Evolutionary conservation across 2,113 vertebrate genomes (phyloP), one percentile per base, ranked within the genome.

Genomic region (Nothocercus nigrocapillus): DNA sequence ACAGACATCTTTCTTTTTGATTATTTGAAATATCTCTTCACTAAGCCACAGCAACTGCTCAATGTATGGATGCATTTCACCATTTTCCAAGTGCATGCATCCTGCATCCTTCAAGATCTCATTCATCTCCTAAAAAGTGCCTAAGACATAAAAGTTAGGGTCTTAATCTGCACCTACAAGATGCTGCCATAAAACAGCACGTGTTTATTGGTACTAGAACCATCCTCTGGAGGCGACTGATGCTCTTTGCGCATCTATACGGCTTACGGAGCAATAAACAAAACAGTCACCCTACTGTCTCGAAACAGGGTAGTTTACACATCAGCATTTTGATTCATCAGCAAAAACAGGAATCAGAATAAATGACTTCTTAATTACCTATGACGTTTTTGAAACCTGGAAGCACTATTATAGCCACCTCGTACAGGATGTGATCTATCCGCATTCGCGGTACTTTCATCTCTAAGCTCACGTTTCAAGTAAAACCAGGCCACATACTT

Each of bases 11-110:
- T 70, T 62, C 59, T 92, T 75, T 88, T 69, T 76, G 89, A 69
- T 72, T 80, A 92, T 76, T 82, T 88, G 90, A 82, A 87, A 95
- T 82, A 91, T 40, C 74, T 94, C 93, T 90, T 89, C 62, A 53
- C n/a, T 82, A 75, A 42, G 40, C 88, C 66, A 84, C 70, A 95
- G 81, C 72, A 93, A 89, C 58, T 70, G 51, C 81, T 91, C 56
- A 80, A 16, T 40, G 88, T 61, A 72, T 53, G 85, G 93, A 90
- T 85, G 93, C 82, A 89, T 94, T 85, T 91, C 62, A 91, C 51
- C 61, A 20, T 96, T 96, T 96, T 94, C 74, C 61, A 92, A 92
- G 32, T 25, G 38, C 66, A 24, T 20, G 27, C 59, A 82, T 89
- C 83, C 75, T 68, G 47, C 90, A 89, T 76, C 22, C 59, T 62